Evolutionary conservation across 2,797 vertebrate species (phyloP), one percentile per base, ranked within the genome.

Genomic region (Nyctalus aviator): DNA sequence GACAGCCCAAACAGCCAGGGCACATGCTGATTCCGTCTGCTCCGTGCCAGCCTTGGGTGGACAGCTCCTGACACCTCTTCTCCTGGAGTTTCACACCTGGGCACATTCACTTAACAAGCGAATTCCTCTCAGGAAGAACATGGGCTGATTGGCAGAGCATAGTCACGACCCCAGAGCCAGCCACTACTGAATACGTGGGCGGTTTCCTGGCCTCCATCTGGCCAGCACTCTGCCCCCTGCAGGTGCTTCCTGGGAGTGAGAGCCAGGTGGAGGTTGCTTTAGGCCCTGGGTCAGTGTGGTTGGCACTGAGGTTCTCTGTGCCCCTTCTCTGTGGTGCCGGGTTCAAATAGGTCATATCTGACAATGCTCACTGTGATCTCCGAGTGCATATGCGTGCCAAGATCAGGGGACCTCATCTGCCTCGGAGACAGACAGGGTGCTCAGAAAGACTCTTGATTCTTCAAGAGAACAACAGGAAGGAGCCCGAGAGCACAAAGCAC

Each of bases 131-230:
- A 55, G 0, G 27, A 5, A 77, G 32, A 27, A 18, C 0, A 23
- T 2, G 1, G 1, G 8, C 32, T 1, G n/a, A 4, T 0, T 5
- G 44, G 72, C 30, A 13, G 30, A 11, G 48, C 2, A 0, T 8
- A 59, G 30, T 23, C 35, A n/a, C 17, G 23, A 11, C 6, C 59
- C 35, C 2, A 11, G 46, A 0, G 3, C 13, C 18, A 1, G 5
- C 17, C 41, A 0, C 64, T 1, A 75, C 27, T 18, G 8, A 17
- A 11, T 4, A 30, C 5, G 17, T 0, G 6, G 0, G 27, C 0
- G 3, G 30, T 46, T 20, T 35, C n/a, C 50, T 18, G 55, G 15
- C 7, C 25, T 27, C n/a, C 9, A 27, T 2, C n/a, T 0, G 1
- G 10, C 11, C 7, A 8, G 59, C 0, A 10, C 3, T 20, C 32